Conservation (phyloP, 2,888 invertebrate genomes). For the Petrophora chlorosata region DNA sequence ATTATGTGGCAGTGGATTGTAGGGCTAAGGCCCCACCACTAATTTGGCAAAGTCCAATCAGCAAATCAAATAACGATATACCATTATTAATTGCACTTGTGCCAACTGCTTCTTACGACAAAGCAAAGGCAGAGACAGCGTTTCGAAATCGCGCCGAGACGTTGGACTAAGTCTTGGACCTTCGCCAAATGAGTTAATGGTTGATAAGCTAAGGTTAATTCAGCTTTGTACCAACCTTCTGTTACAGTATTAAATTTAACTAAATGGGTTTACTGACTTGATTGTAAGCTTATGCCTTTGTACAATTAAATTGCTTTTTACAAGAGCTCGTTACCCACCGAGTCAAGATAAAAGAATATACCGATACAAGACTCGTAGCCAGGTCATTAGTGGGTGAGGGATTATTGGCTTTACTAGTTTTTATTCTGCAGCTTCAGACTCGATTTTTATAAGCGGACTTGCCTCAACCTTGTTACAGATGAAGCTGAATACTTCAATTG, state of each 20-base stretch:
- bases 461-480: no score
- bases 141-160: conserved; percentile 41
- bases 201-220: conserved; percentile 70
- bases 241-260: conserved; percentile 46
- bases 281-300: conserved; percentile 42
- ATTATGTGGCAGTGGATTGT: no score
- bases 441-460: no score
- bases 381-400: neutral
- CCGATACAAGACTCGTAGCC: neutral
- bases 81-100: conserved; percentile 36
- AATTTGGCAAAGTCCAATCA: conserved; percentile 11
- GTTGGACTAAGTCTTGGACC: conserved; percentile 61
- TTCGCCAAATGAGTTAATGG: conserved; percentile 67
- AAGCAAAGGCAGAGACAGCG: conserved; percentile 28
- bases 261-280: conserved; percentile 41
- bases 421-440: no score
- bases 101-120: conserved; percentile 52
- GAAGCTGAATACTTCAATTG: no score
- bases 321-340: conserved; percentile 8
- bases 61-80: conserved; percentile 14
- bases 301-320: conserved; percentile 32
- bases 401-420: no score
- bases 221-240: conserved; percentile 52
- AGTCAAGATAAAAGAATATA: neutral
- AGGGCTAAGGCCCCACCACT: neutral